A percentile compares a stretch with the other conserved stretches of the same genome.
phyloP scores from a whole-genome alignment of 1,140 invertebrate species.

The Eueides isabella region DNA sequence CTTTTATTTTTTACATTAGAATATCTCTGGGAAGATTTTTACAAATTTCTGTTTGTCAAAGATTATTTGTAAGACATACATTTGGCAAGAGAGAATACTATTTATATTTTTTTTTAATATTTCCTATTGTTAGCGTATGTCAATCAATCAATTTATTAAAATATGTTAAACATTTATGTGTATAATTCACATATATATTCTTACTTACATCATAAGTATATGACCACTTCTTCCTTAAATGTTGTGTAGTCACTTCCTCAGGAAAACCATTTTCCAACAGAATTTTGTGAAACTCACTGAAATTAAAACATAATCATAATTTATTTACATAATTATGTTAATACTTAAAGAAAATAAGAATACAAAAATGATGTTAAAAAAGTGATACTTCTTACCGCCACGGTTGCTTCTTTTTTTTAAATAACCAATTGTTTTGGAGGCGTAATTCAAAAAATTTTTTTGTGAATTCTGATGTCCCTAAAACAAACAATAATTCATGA shows the following conservation, averaged over 20 bases:
- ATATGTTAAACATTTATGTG: too few species aligned
- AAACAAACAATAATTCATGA: conserved; percentile 24
- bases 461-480: conserved; percentile 63
- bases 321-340: neutral
- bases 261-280: conserved; percentile 71
- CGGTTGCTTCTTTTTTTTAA: conserved; percentile 72
- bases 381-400: conserved; percentile 57
- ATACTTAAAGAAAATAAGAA: neutral
- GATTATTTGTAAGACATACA: too few species aligned
- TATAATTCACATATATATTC: too few species aligned
- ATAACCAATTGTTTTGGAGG: conserved; percentile 69
- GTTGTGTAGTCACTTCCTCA: conserved; percentile 66
- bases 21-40: too few species aligned
- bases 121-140: too few species aligned
- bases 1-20: too few species aligned
- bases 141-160: too few species aligned
- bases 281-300: conserved; percentile 68
- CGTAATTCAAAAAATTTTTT: conserved; percentile 61
- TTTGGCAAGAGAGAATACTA: too few species aligned
- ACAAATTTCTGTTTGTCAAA: too few species aligned
- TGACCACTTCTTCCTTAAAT: conserved; percentile 75
- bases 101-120: too few species aligned
- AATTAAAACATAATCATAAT: conserved; percentile 38
- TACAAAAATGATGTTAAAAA: neutral
- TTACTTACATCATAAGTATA: conserved; percentile 78